A percentile compares a stretch with the other conserved stretches of the same genome.
Conservation (phyloP, 2,797 vertebrate species). For the Hephaestus fuliginosus region DNA sequence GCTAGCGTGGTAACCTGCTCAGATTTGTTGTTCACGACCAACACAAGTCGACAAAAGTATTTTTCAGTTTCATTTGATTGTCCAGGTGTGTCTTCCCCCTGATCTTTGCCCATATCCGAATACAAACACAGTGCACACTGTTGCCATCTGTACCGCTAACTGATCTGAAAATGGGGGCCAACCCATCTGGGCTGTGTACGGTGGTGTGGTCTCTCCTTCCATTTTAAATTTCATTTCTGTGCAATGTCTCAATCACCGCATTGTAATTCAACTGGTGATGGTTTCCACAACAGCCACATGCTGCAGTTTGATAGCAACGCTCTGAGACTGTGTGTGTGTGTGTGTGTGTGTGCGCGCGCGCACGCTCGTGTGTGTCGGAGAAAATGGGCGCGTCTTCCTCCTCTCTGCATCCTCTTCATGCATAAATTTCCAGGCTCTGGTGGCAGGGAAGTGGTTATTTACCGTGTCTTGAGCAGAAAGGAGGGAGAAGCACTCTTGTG, state of each 20-base stretch:
- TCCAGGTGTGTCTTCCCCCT: neutral
- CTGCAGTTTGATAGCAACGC: constrained; percentile 15
- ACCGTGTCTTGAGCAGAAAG: constrained; percentile 31
- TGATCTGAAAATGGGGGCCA: constrained; percentile 34
- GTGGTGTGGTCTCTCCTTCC: constrained; percentile 7
- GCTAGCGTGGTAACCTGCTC: neutral
- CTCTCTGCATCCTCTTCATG: constrained; percentile 43
- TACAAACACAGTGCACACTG: constrained; percentile 7
- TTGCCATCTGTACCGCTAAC: constrained; percentile 10
- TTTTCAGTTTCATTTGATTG: neutral
- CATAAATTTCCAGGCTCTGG: constrained; percentile 43
- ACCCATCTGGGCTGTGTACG: constrained; percentile 4
- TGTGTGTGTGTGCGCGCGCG: constrained; percentile 21
- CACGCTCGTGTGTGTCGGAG: constrained; percentile 1
- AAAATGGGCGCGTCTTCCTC: constrained; percentile 25
- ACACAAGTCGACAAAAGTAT: neutral
- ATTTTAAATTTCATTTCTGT: constrained; percentile 57
- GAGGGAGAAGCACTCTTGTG: neutral
- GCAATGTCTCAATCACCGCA: constrained; percentile 56
- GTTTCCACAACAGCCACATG: constrained; percentile 35
- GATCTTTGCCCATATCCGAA: constrained; percentile 3
- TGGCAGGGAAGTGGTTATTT: constrained; percentile 43
- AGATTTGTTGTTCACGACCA: neutral
- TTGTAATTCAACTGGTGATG: constrained; percentile 66
- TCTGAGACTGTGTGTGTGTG: neutral